Percentiles rank a stretch among this genome's conserved stretches.
phyloP scores from a whole-genome alignment of 2,113 vertebrate species.

The Grammomys surdaster region DNA sequence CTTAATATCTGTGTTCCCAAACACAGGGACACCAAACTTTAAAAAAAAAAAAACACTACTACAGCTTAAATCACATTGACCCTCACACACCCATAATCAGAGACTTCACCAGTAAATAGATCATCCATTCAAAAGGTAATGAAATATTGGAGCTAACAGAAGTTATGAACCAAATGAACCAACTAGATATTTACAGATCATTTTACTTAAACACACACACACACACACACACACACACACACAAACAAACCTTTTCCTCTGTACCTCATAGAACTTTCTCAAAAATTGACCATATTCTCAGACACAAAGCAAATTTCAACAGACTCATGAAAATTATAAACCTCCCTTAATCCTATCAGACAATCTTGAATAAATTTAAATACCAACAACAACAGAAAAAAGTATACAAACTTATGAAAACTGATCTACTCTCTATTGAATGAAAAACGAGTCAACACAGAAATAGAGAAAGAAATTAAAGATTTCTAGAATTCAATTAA shows the following conservation, averaged over 20 bases:
- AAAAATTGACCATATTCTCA: background rate
- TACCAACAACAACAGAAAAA: background rate
- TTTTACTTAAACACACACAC: background rate
- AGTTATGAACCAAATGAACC: background rate
- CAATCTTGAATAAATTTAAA: background rate
- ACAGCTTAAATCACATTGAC: background rate
- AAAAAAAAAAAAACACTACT: background rate
- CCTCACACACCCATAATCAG: background rate
- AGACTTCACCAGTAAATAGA: too few relatives aligned
- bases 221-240: too few relatives aligned
- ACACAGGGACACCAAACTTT: background rate
- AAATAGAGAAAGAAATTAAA: background rate
- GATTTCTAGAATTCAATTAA: background rate
- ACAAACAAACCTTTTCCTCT: too few relatives aligned
- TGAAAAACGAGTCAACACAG: background rate
- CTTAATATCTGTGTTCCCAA: background rate
- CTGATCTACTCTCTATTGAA: background rate
- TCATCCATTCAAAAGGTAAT: too few relatives aligned
- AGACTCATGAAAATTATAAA: background rate
- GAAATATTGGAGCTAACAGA: background rate
- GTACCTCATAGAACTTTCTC: background rate
- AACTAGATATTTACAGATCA: background rate
- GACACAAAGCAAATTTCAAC: background rate
- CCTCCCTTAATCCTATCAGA: background rate
- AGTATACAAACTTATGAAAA: background rate